Evolutionary conservation across 1,140 invertebrate genomes (phyloP).

Genomic region (Hetaerina americana): DNA sequence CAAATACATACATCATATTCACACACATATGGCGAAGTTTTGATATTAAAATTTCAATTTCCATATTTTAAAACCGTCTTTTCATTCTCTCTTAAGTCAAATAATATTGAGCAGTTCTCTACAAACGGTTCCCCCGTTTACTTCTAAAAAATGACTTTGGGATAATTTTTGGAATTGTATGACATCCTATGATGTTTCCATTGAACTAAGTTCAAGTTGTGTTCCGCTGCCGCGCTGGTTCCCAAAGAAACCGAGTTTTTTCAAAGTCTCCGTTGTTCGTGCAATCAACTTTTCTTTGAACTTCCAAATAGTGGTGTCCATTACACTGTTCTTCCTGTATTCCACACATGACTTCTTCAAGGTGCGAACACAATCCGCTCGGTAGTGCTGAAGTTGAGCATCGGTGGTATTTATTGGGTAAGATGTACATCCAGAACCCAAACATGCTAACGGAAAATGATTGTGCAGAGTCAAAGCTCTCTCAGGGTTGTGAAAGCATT

Average conservation of each 20-base stretch:
- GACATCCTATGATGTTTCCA: not conserved
- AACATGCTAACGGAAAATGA: conserved; percentile 80
- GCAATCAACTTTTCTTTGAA: conserved; percentile 62
- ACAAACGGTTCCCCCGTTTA: not conserved
- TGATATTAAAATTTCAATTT: too few relatives aligned
- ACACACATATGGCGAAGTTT: not conserved
- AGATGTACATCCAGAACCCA: conserved; percentile 72
- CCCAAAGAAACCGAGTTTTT: conserved; percentile 55
- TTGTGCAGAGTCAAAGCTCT: conserved; percentile 81
- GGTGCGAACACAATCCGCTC: conserved; percentile 81
- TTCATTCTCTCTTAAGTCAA: not conserved
- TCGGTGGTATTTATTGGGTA: conserved; percentile 69
- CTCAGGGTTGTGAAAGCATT: conserved; percentile 87
- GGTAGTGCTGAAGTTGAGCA: conserved; percentile 86
- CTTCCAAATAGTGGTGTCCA: conserved; percentile 79
- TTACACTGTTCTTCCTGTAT: conserved; percentile 64
- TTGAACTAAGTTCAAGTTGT: not conserved
- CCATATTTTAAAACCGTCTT: too few relatives aligned
- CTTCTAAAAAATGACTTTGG: too few relatives aligned
- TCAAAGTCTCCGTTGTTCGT: conserved; percentile 53
- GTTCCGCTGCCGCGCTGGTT: not conserved
- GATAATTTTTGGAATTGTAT: not conserved
- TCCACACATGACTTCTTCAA: conserved; percentile 75
- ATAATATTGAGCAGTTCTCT: not conserved
- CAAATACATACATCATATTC: not conserved